These are phyloP conservation scores for Auanema sp. DNA, from an alignment of 2,888 invertebrate species.

Conservation along the genomic window DNA sequence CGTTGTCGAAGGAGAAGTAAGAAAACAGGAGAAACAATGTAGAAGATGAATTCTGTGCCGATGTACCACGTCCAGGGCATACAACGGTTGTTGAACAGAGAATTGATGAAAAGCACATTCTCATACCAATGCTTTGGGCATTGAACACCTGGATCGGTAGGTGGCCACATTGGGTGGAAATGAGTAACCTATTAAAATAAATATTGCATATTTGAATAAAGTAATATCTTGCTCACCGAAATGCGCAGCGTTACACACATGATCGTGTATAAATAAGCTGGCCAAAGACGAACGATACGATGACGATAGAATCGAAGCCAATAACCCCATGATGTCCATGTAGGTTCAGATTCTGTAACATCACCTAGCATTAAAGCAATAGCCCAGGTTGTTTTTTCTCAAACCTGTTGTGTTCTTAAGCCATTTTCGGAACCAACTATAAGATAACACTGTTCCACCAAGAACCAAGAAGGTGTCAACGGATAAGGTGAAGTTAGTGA, in stretches of 20 bases:
- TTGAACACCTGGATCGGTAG: constrained; percentile 62
- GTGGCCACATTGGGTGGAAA: constrained; percentile 63
- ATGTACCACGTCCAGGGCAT: constrained; percentile 65
- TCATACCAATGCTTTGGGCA: constrained; percentile 62
- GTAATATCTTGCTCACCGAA: constrained; percentile 23
- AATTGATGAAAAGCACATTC: constrained; percentile 52
- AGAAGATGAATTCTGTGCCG: constrained; percentile 64
- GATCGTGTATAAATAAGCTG: constrained; percentile 62
- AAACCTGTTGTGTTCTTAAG: constrained; percentile 59
- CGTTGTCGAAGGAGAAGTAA: constrained; percentile 51
- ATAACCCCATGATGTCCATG: constrained; percentile 60
- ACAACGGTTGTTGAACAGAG: constrained; percentile 57
- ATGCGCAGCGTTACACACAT: constrained; percentile 58
- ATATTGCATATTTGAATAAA: constrained; percentile 1
- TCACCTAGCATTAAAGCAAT: not conserved
- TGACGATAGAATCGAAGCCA: constrained; percentile 64
- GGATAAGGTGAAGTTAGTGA: constrained; percentile 63
- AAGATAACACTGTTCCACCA: constrained; percentile 59
- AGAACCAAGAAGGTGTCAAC: constrained; percentile 60
- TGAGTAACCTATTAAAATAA: constrained; percentile 44
- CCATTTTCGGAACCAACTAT: constrained; percentile 63
- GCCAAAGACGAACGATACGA: constrained; percentile 61
- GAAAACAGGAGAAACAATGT: constrained; percentile 62
- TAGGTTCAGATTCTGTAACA: constrained; percentile 54
- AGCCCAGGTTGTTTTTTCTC: constrained; percentile 1